Percentiles rank a stretch among this genome's conserved stretches.
phyloP scores from a whole-genome alignment of 2,797 vertebrate species.

The Orientallactaga sibirica region DNA sequence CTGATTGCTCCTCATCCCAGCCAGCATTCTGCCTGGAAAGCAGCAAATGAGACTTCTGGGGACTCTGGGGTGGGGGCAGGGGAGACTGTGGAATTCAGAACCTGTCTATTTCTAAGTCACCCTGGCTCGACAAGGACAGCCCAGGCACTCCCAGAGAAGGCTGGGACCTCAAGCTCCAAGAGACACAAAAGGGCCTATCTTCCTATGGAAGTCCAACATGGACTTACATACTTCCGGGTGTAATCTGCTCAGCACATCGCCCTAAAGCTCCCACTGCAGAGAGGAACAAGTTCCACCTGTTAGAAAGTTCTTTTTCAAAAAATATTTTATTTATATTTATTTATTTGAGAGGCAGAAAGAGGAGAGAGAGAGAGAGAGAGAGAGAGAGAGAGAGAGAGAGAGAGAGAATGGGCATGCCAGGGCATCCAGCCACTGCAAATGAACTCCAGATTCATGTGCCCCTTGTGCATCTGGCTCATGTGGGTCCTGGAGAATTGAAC shows the following conservation, averaged over 20 bases:
- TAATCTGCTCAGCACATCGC: not conserved
- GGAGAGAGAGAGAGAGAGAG: too few relatives aligned
- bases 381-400: too few relatives aligned
- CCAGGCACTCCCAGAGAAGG: not conserved
- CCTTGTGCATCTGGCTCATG: too few relatives aligned
- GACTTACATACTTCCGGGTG: not conserved
- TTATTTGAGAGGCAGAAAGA: too few relatives aligned
- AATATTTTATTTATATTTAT: too few relatives aligned
- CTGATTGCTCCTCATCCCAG: not conserved
- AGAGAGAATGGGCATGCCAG: too few relatives aligned
- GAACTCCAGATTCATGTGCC: too few relatives aligned
- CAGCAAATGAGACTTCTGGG: not conserved
- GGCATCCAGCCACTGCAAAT: too few relatives aligned
- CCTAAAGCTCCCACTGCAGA: not conserved
- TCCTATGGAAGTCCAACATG: not conserved
- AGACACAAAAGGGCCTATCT: not conserved
- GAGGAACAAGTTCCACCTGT: not conserved
- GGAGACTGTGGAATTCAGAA: not conserved
- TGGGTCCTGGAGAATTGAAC: too few relatives aligned
- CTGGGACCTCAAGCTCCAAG: not conserved
- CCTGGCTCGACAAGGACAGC: not conserved
- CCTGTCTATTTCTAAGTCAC: not conserved
- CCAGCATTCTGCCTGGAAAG: not conserved
- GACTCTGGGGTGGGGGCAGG: not conserved
- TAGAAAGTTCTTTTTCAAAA: slow-evolving; percentile 10